A percentile compares a stretch with the other conserved stretches of the same genome.
Conservation (phyloP, 2,797 vertebrate genomes). For the Denticeps clupeoides region DNA sequence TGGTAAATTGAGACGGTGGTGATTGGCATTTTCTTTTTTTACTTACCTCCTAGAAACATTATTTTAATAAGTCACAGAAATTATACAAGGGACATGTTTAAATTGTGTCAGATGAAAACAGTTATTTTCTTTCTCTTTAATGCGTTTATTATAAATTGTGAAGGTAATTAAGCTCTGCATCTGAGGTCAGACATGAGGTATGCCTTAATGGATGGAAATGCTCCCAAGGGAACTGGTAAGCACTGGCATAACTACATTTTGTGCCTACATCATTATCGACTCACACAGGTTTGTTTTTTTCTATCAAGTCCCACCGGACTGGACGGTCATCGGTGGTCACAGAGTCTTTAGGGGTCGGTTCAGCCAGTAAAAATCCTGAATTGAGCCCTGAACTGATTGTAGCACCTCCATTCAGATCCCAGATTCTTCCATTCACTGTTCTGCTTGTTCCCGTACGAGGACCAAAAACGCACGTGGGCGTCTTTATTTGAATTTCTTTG, state of each 20-base stretch:
- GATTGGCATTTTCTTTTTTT: slow-evolving; percentile 1
- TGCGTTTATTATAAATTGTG: no score
- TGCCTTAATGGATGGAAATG: slow-evolving; percentile 48
- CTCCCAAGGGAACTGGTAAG: slow-evolving; percentile 34
- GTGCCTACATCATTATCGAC: slow-evolving; percentile 46
- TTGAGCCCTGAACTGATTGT: background rate
- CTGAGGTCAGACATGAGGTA: slow-evolving; percentile 47
- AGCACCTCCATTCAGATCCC: background rate
- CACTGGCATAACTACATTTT: slow-evolving; percentile 43
- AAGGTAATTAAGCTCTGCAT: no score
- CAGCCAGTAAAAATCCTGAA: no score
- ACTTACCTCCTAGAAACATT: slow-evolving; percentile 6
- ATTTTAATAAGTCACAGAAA: slow-evolving; percentile 5
- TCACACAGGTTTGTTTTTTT: slow-evolving; percentile 34
- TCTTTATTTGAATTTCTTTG: no score
- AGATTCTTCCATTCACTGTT: slow-evolving; percentile 10
- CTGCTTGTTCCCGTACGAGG: no score
- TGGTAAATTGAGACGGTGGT: slow-evolving; percentile 29
- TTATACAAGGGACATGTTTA: background rate
- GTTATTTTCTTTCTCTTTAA: no score
- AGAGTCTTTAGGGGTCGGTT: no score
- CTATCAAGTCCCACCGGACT: slow-evolving; percentile 34
- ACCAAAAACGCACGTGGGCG: no score
- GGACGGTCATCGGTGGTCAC: no score
- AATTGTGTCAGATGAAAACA: background rate